These are phyloP conservation scores for Sphaerophoria rueppellii DNA, from an alignment of 2,888 invertebrate genomes.

Conservation along the genomic window DNA sequence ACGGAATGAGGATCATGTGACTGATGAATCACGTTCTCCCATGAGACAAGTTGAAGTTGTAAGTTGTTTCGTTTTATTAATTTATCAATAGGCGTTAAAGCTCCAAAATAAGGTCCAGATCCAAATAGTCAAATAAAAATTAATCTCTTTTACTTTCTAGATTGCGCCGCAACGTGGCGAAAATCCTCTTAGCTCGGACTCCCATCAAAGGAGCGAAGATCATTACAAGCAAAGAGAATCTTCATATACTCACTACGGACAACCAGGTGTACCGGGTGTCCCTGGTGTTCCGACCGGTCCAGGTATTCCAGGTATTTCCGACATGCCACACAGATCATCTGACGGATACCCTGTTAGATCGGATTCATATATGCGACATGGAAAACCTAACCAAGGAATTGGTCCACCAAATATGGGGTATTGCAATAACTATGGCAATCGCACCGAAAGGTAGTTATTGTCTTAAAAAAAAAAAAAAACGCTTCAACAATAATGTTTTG, in stretches of 20 bases:
- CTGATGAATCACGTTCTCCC: conserved; percentile 43
- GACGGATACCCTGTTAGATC: conserved; percentile 50
- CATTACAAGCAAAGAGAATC: conserved; percentile 38
- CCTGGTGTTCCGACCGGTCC: too few species aligned
- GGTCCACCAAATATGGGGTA: conserved; percentile 49
- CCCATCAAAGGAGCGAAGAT: conserved; percentile 45
- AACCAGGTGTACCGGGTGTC: neutral
- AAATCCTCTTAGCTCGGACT: conserved; percentile 39
- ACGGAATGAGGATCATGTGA: neutral
- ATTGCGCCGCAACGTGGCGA: conserved; percentile 51
- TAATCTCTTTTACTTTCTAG: conserved; percentile 35
- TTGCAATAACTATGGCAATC: conserved; percentile 64
- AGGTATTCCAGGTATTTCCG: conserved; percentile 9
- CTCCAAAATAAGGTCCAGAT: too few species aligned
- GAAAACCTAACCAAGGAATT: conserved; percentile 50
- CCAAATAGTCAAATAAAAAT: too few species aligned
- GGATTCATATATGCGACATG: conserved; percentile 60
- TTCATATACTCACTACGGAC: conserved; percentile 51
- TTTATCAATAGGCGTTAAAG: too few species aligned
- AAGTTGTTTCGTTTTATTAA: conserved; percentile 12
- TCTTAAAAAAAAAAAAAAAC: neutral
- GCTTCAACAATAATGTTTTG: too few species aligned
- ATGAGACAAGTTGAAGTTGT: conserved; percentile 59
- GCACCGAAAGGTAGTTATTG: conserved; percentile 55
- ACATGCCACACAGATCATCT: conserved; percentile 52